A percentile compares a stretch with the other conserved stretches of the same genome.
Conservation (phyloP, 2,888 invertebrate genomes). For the Cyaniris semiargus region DNA sequence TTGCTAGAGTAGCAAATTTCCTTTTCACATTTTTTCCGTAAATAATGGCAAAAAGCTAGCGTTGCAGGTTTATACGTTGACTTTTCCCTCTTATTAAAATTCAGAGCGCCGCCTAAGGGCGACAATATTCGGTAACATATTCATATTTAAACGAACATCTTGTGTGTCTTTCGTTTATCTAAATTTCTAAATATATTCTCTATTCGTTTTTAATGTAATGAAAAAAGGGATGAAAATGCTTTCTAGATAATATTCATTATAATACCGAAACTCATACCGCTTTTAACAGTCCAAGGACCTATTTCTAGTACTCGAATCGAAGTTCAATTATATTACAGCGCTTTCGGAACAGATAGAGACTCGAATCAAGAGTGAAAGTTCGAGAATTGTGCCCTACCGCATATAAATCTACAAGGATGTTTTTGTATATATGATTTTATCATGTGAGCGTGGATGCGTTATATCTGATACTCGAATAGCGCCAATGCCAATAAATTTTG, state of each 20-base stretch:
- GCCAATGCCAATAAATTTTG: too few species aligned
- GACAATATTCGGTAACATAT: constrained; percentile 35
- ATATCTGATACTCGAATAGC: too few species aligned
- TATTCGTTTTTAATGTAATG: not conserved
- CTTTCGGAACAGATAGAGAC: too few species aligned
- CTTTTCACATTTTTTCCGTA: constrained; percentile 25
- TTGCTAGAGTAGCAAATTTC: not conserved
- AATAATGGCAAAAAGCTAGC: not conserved
- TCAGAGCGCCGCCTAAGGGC: constrained; percentile 25
- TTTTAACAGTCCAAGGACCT: not conserved
- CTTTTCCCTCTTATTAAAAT: constrained; percentile 32
- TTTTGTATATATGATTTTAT: too few species aligned
- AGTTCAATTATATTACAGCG: too few species aligned
- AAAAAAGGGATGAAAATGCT: not conserved
- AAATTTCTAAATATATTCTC: constrained; percentile 9
- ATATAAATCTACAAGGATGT: too few species aligned
- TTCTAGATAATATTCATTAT: not conserved
- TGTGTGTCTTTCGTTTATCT: constrained; percentile 25
- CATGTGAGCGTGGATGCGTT: too few species aligned
- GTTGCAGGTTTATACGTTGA: constrained; percentile 29
- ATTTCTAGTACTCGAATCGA: too few species aligned
- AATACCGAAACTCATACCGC: not conserved
- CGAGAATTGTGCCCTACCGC: too few species aligned
- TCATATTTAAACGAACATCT: constrained; percentile 37
- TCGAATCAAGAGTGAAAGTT: too few species aligned